A percentile compares a stretch with the other conserved stretches of the same genome.
Evolutionary conservation across 2,888 invertebrate species (phyloP).

Genomic region (Elysia crispata): DNA sequence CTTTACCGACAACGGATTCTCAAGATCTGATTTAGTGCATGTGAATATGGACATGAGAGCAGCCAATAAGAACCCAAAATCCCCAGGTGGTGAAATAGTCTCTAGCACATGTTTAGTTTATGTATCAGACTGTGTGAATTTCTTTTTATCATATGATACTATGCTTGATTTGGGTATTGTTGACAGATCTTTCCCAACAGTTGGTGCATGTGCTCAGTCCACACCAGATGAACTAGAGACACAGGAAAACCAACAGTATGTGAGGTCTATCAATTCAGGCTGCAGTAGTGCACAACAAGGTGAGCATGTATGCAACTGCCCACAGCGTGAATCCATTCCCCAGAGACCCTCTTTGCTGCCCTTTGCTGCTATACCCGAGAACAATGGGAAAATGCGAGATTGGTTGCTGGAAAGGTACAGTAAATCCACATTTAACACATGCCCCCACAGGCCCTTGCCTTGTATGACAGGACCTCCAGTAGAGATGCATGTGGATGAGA

Average conservation of each 20-base stretch:
- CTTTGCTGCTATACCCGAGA: not conserved
- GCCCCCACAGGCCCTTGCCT: not conserved
- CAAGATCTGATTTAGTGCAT: not conserved
- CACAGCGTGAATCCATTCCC: not conserved
- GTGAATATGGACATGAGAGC: not conserved
- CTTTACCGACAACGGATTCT: not conserved
- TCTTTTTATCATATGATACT: not conserved
- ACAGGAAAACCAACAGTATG: not conserved
- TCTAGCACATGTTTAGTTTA: not conserved
- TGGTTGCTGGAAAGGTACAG: not conserved
- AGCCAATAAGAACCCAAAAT: not conserved
- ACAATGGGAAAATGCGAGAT: not conserved
- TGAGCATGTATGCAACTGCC: not conserved
- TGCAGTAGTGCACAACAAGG: not conserved
- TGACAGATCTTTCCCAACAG: not conserved
- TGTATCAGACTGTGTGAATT: not conserved
- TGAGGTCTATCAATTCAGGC: not conserved
- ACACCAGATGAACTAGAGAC: not conserved
- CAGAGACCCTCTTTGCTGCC: not conserved
- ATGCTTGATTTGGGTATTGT: not conserved
- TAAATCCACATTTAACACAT: not conserved
- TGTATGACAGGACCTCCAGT: slow-evolving; percentile 12
- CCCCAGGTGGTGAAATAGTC: not conserved
- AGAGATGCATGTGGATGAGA: slow-evolving; percentile 3
- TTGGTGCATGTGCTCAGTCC: not conserved